Evolutionary conservation across 2,888 invertebrate species (phyloP).

Genomic region (Catocala fraxini): DNA sequence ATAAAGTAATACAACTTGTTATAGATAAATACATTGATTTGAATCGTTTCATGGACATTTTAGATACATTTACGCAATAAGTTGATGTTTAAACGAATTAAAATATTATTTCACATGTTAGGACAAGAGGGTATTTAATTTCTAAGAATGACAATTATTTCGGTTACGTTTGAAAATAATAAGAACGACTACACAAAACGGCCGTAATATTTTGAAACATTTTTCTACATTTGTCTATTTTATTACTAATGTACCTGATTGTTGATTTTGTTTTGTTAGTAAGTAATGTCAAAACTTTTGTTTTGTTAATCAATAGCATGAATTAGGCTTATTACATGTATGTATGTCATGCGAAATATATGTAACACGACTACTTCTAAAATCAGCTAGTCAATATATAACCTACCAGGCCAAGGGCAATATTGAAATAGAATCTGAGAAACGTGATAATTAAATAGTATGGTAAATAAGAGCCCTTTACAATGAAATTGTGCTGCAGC

Average conservation of each 20-base stretch:
- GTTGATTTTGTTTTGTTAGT: constrained; percentile 42
- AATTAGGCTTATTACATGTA: constrained; percentile 34
- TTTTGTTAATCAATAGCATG: constrained; percentile 28
- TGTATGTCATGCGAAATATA: constrained; percentile 23
- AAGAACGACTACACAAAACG: constrained; percentile 33
- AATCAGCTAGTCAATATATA: constrained; percentile 6
- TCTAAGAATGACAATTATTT: constrained; percentile 4
- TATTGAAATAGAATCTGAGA: no score
- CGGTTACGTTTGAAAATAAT: constrained; percentile 3
- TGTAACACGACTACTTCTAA: constrained; percentile 24
- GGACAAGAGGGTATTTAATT: not conserved
- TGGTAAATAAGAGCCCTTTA: no score
- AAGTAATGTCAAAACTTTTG: constrained; percentile 24
- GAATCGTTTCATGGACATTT: constrained; percentile 29
- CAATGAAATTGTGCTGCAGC: no score
- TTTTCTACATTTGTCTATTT: constrained; percentile 22
- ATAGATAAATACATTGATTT: constrained; percentile 38
- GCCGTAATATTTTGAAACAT: constrained; percentile 40
- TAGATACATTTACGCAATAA: constrained; percentile 42
- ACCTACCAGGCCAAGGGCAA: not conserved
- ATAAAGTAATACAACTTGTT: constrained; percentile 32
- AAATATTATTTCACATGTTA: not conserved
- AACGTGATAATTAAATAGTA: no score
- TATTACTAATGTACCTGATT: constrained; percentile 48
- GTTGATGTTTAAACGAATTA: constrained; percentile 34